Evolutionary conservation across 2,888 invertebrate species (phyloP), one percentile per base, ranked within the genome.

Genomic region (Hirtodrosophila alboralis): DNA sequence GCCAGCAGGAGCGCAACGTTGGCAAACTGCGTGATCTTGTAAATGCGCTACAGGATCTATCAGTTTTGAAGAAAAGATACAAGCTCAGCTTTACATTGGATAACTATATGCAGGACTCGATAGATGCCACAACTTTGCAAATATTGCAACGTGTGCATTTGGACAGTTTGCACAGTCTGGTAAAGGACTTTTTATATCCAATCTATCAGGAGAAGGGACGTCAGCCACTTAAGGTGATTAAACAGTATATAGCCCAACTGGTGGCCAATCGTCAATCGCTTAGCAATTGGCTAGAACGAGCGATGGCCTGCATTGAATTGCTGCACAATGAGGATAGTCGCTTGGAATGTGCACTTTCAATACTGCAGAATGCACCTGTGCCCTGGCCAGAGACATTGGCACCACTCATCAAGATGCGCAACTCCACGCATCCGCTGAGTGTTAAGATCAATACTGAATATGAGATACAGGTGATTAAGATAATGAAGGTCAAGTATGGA

Each of bases 401-500:
- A 0, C 86, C 90, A 0, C 72, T 91, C 0, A 73, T 89, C 1
- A 87, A 87, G 59, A 54, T 90, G 3, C 86, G 90, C n/a, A 83
- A 84, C 37, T 90, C 90, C 0, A 89, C 89, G 14, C 90, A 91
- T 78, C 89, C 90, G 0, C 49, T 90, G 26, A 89, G 90, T 5
- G 56, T 78, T 1, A 88, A 89, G 62, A 91, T 91, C 26, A 87
- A 84, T 44, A 86, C 85, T 0, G 89, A 90, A 69, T 89, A 89
- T 52, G 90, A 91, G 58, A 84, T 89, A 26, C 91, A 91, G 76
- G 86, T 87, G 6, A 89, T 91, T 5, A 91, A 91, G 77, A 89
- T 90, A 10, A 88, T 91, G 84, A 90, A 90, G 72, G 84, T 84
- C 1, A 91, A 91, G 70, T 91, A 91, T 52, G 89, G 88, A 23